Evolutionary conservation across 2,113 vertebrate genomes (phyloP).

Genomic region (Myotis davidii): DNA sequence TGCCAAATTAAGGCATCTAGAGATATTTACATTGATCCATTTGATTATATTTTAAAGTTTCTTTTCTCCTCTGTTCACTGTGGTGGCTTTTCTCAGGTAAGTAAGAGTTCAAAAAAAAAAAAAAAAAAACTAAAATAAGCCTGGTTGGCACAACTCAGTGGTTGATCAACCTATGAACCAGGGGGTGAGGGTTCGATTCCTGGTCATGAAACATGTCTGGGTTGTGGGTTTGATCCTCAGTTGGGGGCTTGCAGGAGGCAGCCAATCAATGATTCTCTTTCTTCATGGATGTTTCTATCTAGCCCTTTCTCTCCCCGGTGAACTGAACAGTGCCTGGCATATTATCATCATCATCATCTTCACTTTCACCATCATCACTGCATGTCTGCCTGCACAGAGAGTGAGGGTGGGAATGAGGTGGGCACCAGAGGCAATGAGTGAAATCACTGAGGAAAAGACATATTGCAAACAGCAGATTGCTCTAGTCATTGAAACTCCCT

Average conservation of each 20-base stretch:
- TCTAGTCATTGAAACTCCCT: neutral
- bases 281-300: too few species aligned
- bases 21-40: neutral
- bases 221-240: too few species aligned
- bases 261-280: too few species aligned
- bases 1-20: neutral
- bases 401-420: neutral
- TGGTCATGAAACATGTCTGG: too few species aligned
- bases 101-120: neutral
- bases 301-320: neutral
- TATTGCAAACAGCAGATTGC: neutral
- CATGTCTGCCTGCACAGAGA: neutral
- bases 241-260: too few species aligned
- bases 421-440: neutral
- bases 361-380: too few species aligned
- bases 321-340: neutral
- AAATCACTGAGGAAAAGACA: neutral
- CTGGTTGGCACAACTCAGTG: too few species aligned
- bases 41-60: neutral
- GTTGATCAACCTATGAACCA: too few species aligned
- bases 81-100: neutral
- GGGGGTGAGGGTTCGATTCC: too few species aligned
- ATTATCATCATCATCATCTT: rapidly evolving
- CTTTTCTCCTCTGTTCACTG: neutral
- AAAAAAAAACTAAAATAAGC: neutral